Conservation (phyloP, 2,888 invertebrate species). For the Stenodera caucasica region DNA sequence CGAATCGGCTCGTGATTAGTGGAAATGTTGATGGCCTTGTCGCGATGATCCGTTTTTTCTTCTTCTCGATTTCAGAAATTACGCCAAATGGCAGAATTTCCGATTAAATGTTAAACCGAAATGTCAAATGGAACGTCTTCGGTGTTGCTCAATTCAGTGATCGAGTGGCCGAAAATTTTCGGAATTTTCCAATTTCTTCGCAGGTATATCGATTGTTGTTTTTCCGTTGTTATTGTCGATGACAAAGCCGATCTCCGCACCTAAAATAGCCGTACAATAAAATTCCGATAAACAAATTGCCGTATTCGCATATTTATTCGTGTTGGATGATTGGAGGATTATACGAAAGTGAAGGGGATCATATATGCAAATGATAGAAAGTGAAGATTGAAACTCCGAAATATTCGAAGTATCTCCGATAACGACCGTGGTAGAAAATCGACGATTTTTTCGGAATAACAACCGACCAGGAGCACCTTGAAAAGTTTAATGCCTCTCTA, state of each 20-base stretch:
- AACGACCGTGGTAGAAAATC: not conserved
- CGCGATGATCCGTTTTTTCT: not conserved
- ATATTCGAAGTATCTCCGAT: not conserved
- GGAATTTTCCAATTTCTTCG: not conserved
- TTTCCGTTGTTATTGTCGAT: not conserved
- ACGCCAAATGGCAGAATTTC: not conserved
- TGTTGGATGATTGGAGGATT: conserved; percentile 29
- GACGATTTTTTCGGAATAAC: not conserved
- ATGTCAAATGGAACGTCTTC: not conserved
- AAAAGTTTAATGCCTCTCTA: conserved; percentile 24
- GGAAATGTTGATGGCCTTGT: conserved; percentile 6
- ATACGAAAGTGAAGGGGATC: conserved; percentile 42
- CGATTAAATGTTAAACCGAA: not conserved
- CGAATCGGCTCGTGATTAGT: not conserved
- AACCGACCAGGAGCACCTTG: conserved; percentile 22
- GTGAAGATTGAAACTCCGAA: conserved; percentile 30
- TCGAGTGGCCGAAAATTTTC: no score
- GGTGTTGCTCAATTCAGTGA: not conserved
- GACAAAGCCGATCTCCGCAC: not conserved
- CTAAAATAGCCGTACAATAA: not conserved
- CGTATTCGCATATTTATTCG: not conserved
- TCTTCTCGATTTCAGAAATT: not conserved
- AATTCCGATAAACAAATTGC: not conserved
- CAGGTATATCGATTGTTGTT: not conserved
- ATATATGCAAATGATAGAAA: conserved; percentile 44